phyloP scores from a whole-genome alignment of 2,888 invertebrate genomes.

The Metallyticus violacea region DNA sequence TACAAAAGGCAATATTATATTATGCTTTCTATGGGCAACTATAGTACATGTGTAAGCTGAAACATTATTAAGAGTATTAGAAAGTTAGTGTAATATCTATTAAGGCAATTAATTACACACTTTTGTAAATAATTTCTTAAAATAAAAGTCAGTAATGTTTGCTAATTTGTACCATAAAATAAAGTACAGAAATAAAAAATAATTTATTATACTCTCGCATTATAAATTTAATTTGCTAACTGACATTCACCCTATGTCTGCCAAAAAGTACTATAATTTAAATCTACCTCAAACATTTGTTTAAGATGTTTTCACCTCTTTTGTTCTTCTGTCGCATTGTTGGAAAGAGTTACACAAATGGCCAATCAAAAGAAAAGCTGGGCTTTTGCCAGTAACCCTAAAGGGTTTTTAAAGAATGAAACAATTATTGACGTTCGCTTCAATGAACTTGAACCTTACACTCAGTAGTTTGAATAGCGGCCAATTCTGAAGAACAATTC shows the following conservation, averaged over 20 bases:
- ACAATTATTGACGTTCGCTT: not conserved
- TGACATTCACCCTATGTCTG: not conserved
- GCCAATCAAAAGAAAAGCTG: not conserved
- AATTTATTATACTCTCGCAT: too few species aligned
- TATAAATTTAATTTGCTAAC: too few species aligned
- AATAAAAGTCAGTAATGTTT: too few species aligned
- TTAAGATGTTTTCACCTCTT: too few species aligned
- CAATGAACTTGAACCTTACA: not conserved
- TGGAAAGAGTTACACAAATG: not conserved
- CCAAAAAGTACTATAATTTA: not conserved
- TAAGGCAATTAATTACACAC: not conserved
- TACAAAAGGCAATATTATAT: not conserved
- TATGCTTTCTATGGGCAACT: not conserved
- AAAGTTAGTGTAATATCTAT: not conserved
- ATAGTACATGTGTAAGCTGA: not conserved
- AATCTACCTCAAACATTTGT: not conserved
- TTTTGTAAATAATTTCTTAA: too few species aligned
- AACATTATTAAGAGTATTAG: not conserved
- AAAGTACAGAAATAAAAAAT: not conserved
- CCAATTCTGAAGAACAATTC: not conserved
- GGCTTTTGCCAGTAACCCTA: not conserved
- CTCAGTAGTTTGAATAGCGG: not conserved
- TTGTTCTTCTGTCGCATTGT: not conserved
- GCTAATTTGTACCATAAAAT: not conserved
- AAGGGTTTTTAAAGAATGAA: not conserved